Evolutionary conservation across 1,140 invertebrate genomes (phyloP), one percentile per base, ranked within the genome.

Genomic region (Centruroides sculpturatus): DNA sequence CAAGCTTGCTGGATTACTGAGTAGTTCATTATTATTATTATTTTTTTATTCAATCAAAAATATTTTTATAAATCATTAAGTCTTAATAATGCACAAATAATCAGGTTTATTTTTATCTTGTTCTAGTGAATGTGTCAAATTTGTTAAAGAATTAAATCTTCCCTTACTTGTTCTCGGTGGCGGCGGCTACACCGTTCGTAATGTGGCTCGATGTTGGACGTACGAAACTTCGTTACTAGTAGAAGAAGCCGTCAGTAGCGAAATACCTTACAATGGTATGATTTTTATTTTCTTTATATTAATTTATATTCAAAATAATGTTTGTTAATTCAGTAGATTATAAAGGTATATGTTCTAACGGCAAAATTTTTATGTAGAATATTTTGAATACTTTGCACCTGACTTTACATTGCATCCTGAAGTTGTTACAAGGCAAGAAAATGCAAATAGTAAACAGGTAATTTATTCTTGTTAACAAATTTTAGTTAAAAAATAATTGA

Each of bases 181-280:
- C 3, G 93, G 94, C 35, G 94, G 94, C 63, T 99, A 99, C 71
- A 99, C 95, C 0, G 77, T 99, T 6, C 79, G 93, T 57, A 99
- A 99, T 73, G 97, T 99, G 1, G 95, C 96, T 0, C 78, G 97
- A 52, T 98, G 94, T 73, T 99, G 97, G 97, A 96, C 96, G 0
- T 96, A 98, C 68, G 97, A 99, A 76, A 99, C 97, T 0, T 95
- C 93, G 0, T 76, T 99, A 3, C 75, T 97, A 0, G 81, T 94
- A 0, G 91, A 95, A 69, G 87, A 94, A 69, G 82, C 85, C 52
- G 93, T 98, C 41, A 86, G 84, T 48, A 92, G 93, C 70, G 91
- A 96, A 70, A 75, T 97, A 41, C 92, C 92, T 0, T 90, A 92
- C 67, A 92, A 85, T 64, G 75, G 74, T 74, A 71, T 5, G 8